Base-by-base conservation (phyloP, 1,140 invertebrate species). In the Diabrotica undecimpunctata region DNA sequence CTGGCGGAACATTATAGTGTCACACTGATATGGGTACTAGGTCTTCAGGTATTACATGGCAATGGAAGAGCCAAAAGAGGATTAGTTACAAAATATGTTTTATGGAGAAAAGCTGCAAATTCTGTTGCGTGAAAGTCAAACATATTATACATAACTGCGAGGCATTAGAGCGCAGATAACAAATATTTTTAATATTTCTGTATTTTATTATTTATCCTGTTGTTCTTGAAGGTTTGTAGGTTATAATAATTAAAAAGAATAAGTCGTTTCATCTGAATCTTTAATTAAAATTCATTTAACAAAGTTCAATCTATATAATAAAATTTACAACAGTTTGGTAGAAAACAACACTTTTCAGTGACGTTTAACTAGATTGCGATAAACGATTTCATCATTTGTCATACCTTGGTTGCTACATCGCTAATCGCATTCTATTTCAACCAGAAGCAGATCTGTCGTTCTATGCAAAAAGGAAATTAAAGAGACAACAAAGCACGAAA, bases 251-350 rank as follows among this genome's bases (percentile, higher is more conserved):
- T 46, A 46, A 46, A 46, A 10, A 41, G 38, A 58, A 9, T 6
- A 39, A 58, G 2, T 7, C 10, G 11, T 58, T 60, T 60, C 1
- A 12, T 51, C 13, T 13, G 58, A 60, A 64, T 69, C 69, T 77
- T 77, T 77, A 77, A 74, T 78, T 73, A 68, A 75, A 77, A 76
- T 78, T 74, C 70, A 73, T 76, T 77, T 77, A 78, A 78, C 75
- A 76, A 78, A 77, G 70, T 78, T 76, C 76, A 78, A 77, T 77
- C 75, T 74, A 77, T 75, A 69, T 77, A 72, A 76, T 74, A 75
- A 74, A 75, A 72, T 75, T 64, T 75, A 75, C 74, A 78, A 76
- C 75, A 75, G 71, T 70, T 75, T 73, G 61, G 71, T 75, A 74
- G 67, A 75, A 75, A 75, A 75, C 72, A 70, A 64, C 70, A 67